Base-by-base conservation (phyloP, 2,888 invertebrate genomes). In the Tetramorium bicarinatum region DNA sequence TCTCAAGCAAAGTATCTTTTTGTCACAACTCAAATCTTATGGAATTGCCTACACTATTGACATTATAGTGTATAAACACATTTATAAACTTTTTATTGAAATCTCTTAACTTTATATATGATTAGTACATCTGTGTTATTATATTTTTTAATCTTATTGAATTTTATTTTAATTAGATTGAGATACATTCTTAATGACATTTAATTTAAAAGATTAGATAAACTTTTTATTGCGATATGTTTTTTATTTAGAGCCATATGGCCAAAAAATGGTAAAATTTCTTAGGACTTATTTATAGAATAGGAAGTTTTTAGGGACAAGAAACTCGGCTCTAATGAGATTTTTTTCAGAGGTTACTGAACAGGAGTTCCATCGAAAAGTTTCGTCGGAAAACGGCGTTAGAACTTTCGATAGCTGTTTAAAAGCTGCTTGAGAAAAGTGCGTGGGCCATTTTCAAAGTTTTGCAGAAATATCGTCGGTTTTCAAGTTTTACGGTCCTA, bases 311-410 rank as follows among this genome's bases (percentile, higher is more conserved):
- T 77, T 67, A 34, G 44, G 21, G 18, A 44, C 13, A 44, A 2
- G 8, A 8, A 3, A 52, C 67, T 77, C 11, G 38, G n/a, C 38
- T 21, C 7, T 69, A 69, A 69, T 44, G 56, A 69, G 54, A 44
- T 44, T 77, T 47, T 77, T 77, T 67, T 15, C 11, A 44, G 15
- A 9, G 18, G 18, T 13, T 54, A 25, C 25, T 77, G 21, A 77
- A 44, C 38, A 61, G 59, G 41, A 82, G 69, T 86, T 79, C 71
- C 75, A 62, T 88, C 67, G 83, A 79, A 67, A 86, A 88, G 64
- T 88, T 86, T 82, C 29, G 74, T 9, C 25, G 18, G 76, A 67
- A 88, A 84, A 79, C 41, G 41, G 47, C 69, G 64, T 52, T 69
- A 44, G 25, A 49, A 76, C 62, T 66, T 79, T 72, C 75, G 79